Evolutionary conservation across 1,140 invertebrate genomes (phyloP).

Genomic region (Eciton burchellii): DNA sequence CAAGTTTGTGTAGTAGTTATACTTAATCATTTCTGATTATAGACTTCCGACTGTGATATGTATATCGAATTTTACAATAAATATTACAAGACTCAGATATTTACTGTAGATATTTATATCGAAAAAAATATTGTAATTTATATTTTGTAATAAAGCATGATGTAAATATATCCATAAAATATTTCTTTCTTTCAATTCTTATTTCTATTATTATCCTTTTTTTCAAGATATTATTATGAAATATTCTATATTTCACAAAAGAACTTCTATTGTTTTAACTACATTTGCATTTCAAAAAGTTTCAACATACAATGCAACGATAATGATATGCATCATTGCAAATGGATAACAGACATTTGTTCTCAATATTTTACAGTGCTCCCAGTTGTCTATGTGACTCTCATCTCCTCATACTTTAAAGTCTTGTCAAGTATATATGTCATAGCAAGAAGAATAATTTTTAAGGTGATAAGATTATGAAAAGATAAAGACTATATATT

Average conservation of each 20-base stretch:
- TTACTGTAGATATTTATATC: constrained; percentile 42
- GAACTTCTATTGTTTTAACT: constrained; percentile 9
- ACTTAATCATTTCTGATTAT: constrained; percentile 11
- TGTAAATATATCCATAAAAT: constrained; percentile 31
- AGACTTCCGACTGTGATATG: constrained; percentile 62
- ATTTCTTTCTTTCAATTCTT: constrained; percentile 16
- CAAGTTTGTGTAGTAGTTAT: background rate
- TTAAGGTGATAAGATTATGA: background rate
- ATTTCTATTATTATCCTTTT: background rate
- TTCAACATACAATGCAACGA: background rate
- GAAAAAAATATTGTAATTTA: constrained; percentile 44
- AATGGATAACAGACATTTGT: constrained; percentile 16
- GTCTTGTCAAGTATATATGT: background rate
- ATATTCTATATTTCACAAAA: constrained; percentile 5
- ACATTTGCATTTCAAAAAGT: constrained; percentile 18
- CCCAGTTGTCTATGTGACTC: constrained; percentile 1
- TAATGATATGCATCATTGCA: constrained; percentile 2
- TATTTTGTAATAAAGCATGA: constrained; percentile 58
- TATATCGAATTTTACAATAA: constrained; percentile 57
- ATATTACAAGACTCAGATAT: constrained; percentile 16
- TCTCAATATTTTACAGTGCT: background rate
- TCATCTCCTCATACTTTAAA: background rate
- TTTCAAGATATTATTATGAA: constrained; percentile 6
- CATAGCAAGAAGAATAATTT: background rate
- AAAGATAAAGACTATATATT: background rate